phyloP scores from a whole-genome alignment of 2,888 invertebrate species.

The Lithophane semibrunnea region DNA sequence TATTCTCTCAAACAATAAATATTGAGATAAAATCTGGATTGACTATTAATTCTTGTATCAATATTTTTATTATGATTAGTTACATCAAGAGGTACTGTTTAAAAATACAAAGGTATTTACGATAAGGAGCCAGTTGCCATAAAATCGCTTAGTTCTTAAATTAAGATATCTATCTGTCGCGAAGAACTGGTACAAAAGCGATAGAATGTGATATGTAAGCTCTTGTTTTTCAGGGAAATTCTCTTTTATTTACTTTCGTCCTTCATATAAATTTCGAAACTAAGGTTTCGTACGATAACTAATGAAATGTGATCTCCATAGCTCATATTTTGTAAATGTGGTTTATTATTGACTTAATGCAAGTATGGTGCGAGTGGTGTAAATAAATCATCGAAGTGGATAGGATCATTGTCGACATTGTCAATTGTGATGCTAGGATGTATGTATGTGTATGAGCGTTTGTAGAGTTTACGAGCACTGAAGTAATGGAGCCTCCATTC shows the following conservation, averaged over 20 bases:
- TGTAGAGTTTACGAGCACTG: constrained; percentile 61
- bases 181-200: constrained; percentile 61
- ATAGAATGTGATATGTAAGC: constrained; percentile 60
- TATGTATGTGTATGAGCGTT: constrained; percentile 42
- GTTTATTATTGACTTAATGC: constrained; percentile 50
- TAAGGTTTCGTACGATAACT: constrained; percentile 61
- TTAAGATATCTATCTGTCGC: constrained; percentile 59
- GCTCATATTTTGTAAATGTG: constrained; percentile 62
- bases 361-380: constrained; percentile 58
- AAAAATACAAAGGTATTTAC: constrained; percentile 43
- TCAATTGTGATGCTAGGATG: constrained; percentile 70
- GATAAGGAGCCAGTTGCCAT: constrained; percentile 62
- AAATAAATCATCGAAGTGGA: constrained; percentile 65
- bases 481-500: constrained; percentile 51
- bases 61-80: constrained; percentile 36
- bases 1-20: constrained; percentile 19
- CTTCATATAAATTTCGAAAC: constrained; percentile 56
- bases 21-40: constrained; percentile 11
- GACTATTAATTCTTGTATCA: constrained; percentile 19
- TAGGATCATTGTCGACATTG: constrained; percentile 72
- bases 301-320: constrained; percentile 62
- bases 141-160: constrained; percentile 63
- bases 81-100: constrained; percentile 35
- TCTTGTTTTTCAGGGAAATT: constrained; percentile 34
- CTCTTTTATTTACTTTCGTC: constrained; percentile 35